A percentile compares a stretch with the other conserved stretches of the same genome.
Conservation (phyloP, 1,140 invertebrate genomes). For the Anadara kagoshimensis region DNA sequence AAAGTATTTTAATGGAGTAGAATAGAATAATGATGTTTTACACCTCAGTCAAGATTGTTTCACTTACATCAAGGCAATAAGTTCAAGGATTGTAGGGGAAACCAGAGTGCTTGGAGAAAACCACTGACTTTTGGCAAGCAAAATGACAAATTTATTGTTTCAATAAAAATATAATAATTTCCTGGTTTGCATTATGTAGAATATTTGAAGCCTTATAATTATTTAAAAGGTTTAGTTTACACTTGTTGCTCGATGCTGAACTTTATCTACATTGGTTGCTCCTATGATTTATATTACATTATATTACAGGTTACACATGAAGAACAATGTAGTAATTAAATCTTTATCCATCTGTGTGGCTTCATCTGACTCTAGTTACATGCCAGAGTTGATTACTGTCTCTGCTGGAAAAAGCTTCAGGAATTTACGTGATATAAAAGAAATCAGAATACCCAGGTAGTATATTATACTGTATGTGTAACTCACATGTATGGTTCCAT, state of each 20-base stretch:
- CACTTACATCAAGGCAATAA: neutral
- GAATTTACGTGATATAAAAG: slow-evolving; percentile 64
- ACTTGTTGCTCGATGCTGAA: too few species aligned
- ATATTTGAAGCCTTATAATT: too few species aligned
- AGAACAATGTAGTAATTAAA: slow-evolving; percentile 68
- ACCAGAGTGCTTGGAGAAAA: too few species aligned
- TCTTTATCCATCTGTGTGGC: slow-evolving; percentile 63
- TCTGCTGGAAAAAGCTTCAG: slow-evolving; percentile 59
- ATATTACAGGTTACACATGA: slow-evolving; percentile 63
- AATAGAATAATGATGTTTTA: too few species aligned
- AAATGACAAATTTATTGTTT: too few species aligned
- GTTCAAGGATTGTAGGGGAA: too few species aligned
- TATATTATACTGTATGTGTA: too few species aligned
- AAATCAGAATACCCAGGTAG: slow-evolving; percentile 66
- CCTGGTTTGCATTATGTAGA: too few species aligned
- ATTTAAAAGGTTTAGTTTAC: too few species aligned
- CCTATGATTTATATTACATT: neutral
- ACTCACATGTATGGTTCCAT: too few species aligned
- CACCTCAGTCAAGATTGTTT: neutral
- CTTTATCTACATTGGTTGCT: neutral
- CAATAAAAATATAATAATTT: neutral
- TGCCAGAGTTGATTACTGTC: slow-evolving; percentile 68
- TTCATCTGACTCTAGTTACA: slow-evolving; percentile 71
- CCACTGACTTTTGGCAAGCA: too few species aligned
- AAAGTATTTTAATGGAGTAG: neutral